Base-by-base conservation (phyloP, 2,888 invertebrate genomes). In the Cartodere bifasciata region DNA sequence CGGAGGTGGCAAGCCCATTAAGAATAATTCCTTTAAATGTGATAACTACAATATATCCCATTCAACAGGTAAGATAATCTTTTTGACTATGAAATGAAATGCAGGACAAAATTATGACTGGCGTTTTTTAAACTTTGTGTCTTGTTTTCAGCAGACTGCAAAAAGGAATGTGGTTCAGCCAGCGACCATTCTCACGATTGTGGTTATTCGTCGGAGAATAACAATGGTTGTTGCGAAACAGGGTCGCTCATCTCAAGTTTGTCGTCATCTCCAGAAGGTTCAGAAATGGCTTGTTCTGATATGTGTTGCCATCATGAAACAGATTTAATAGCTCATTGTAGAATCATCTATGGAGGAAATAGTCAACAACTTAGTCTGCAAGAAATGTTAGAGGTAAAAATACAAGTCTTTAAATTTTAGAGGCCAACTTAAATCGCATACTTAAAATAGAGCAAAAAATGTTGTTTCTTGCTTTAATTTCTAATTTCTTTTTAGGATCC, bases 211-310 rank as follows among this genome's bases (percentile, higher is more conserved):
- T 88, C 88, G 7, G 88, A 85, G 38, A 77, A 78, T 43, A 81
- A 81, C 50, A 77, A 77, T 38, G 77, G 76, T 28, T 73, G 71
- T 53, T 74, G 72, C 48, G 72, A 72, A 43, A 74, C 73, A 17
- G 68, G 72, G 35, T 73, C 73, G 4, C 67, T 74, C 23, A 77
- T 77, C 29, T 83, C 83, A 13, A 86, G 86, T 43, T 66, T 80
- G 36, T 75, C 79, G 44, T 86, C 84, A 53, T 85, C 87, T 3
- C 84, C 87, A 0, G 90, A 88, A 51, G 87, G 88, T 16, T 88
- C 88, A 0, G 90, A 88, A 53, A 75, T 88, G 31, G 86, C 85
- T 1, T 91, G 87, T 59, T 84, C 81, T 1, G 90, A 90, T 52
- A 81, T 81, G 23, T 82, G 84, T 54, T 90, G 90, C 59, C 83